These are phyloP conservation scores for Apostichopus californicus DNA, from an alignment of 35 echinoderm and acorn worm genomes.

Conservation along the genomic window DNA sequence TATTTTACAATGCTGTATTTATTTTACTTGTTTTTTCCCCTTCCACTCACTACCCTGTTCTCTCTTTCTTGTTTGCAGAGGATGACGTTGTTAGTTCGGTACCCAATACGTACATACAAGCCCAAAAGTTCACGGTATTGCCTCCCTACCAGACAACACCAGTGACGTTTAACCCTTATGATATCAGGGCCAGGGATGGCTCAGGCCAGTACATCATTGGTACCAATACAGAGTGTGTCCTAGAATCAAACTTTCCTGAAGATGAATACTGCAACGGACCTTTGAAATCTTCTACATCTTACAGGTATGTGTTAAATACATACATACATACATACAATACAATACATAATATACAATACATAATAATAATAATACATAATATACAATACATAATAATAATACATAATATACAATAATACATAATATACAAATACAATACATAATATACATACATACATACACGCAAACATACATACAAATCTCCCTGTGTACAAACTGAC, in stretches of 20 bases:
- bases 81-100: background rate
- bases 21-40: background rate
- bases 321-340: too few relatives aligned
- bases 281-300: background rate
- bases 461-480: too few relatives aligned
- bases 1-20: background rate
- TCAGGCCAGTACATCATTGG: conserved; percentile 3
- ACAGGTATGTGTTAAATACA: background rate
- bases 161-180: background rate
- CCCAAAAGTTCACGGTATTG: background rate
- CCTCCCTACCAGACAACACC: conserved; percentile 26
- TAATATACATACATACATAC: too few relatives aligned
- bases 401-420: too few relatives aligned
- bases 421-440: too few relatives aligned
- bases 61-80: background rate
- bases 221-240: background rate
- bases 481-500: too few relatives aligned
- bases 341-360: too few relatives aligned
- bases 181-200: background rate
- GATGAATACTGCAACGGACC: conserved; percentile 33
- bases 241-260: background rate
- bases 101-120: conserved; percentile 13
- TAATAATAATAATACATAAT: too few relatives aligned
- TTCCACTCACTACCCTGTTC: too few relatives aligned
- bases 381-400: too few relatives aligned